These are phyloP conservation scores for Datnioides undecimradiatus DNA, from an alignment of 2,113 vertebrate genomes.

Conservation along the genomic window DNA sequence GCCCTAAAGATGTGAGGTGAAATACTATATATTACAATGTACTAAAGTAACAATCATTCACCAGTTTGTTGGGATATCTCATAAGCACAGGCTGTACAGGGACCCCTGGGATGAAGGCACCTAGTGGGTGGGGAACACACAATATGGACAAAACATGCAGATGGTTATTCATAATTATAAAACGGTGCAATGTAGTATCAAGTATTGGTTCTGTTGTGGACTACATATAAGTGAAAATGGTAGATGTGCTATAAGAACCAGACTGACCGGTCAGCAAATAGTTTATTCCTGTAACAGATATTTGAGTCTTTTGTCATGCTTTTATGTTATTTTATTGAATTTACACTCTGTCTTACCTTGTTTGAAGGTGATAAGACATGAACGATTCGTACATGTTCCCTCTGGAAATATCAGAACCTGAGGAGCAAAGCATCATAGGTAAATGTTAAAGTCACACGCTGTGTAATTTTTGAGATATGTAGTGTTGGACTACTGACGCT, in stretches of 20 bases:
- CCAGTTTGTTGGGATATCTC: slow-evolving; percentile 93
- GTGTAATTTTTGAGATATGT: not conserved
- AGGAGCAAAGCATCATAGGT: slow-evolving; percentile 67
- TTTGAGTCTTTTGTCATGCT: not conserved
- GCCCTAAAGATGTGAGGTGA: not conserved
- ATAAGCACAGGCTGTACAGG: slow-evolving; percentile 95
- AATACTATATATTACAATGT: not conserved
- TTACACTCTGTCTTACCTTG: slow-evolving; percentile 84
- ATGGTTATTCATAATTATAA: not conserved
- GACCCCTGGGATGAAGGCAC: slow-evolving; percentile 93
- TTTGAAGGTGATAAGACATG: slow-evolving; percentile 98
- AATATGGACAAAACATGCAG: not conserved
- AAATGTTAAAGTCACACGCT: slow-evolving; percentile 28
- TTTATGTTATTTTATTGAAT: not conserved
- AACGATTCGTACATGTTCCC: slow-evolving; percentile 97
- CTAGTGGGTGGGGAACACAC: slow-evolving; percentile 69
- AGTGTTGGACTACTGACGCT: not conserved
- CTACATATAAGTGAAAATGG: not conserved
- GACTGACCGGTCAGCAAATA: not conserved
- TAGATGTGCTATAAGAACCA: not conserved
- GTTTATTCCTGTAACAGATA: not conserved
- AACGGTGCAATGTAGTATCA: not conserved
- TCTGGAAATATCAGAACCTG: slow-evolving; percentile 97
- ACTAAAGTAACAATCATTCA: slow-evolving; percentile 73
- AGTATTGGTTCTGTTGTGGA: not conserved